Conservation (phyloP, 1,140 invertebrate genomes). For the Sycophaga agraensis region DNA sequence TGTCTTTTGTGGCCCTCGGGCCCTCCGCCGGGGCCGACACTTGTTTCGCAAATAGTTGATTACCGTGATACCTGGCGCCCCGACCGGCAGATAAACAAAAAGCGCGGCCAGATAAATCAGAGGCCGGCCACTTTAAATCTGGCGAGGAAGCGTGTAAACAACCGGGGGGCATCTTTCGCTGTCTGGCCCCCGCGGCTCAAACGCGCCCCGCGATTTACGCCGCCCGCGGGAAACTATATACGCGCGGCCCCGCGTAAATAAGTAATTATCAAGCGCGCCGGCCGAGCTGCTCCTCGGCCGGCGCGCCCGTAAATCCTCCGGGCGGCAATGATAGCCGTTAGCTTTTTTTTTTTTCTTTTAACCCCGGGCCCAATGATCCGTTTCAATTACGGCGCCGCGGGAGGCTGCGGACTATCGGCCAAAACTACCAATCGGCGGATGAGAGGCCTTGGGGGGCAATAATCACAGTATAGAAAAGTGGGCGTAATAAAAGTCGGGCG, state of each 20-base stretch:
- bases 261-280: conserved; percentile 4
- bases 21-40: conserved; percentile 2
- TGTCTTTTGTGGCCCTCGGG: conserved; percentile 24
- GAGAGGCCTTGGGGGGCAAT: no score
- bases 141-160: conserved; percentile 13
- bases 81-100: conserved; percentile 17
- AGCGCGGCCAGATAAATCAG: conserved; percentile 19
- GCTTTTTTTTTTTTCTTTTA: no score
- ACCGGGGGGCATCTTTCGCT: conserved; percentile 11
- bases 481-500: conserved; percentile 12
- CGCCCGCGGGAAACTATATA: background rate
- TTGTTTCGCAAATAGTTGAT: conserved; percentile 30
- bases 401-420: no score
- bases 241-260: background rate
- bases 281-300: no score
- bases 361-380: no score
- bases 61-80: conserved; percentile 11
- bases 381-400: no score
- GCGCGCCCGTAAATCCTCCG: no score
- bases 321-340: no score
- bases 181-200: conserved; percentile 5
- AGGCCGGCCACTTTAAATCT: conserved; percentile 17
- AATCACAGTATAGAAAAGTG: conserved; percentile 2
- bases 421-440: no score
- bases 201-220: conserved; percentile 7